A percentile compares a stretch with the other conserved stretches of the same genome.
phyloP scores from a whole-genome alignment of 92 coral and sea anemone species.

The Epizoanthus stellaris region DNA sequence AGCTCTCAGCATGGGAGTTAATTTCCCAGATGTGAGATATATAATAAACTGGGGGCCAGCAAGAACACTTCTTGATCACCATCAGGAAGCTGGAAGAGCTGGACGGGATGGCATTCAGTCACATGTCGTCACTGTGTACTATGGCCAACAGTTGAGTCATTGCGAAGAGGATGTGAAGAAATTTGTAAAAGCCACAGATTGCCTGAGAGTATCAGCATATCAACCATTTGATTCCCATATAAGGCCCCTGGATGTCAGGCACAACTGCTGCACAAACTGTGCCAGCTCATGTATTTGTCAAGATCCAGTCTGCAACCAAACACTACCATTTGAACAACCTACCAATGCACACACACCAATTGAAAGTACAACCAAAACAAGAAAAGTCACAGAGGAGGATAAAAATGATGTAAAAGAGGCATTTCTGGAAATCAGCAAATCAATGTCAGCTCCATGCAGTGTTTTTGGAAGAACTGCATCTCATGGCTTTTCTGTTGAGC shows the following conservation, averaged over 20 bases:
- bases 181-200: constrained; percentile 47
- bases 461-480: constrained; percentile 27
- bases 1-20: constrained; percentile 62
- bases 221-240: constrained; percentile 49
- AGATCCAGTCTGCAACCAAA: background rate
- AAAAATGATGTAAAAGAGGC: constrained; percentile 10
- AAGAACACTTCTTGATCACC: constrained; percentile 45
- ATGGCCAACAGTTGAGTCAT: constrained; percentile 39
- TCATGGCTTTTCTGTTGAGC: constrained; percentile 43
- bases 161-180: constrained; percentile 35
- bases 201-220: constrained; percentile 64
- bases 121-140: constrained; percentile 25
- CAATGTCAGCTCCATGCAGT: background rate
- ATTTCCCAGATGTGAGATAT: constrained; percentile 53
- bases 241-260: background rate
- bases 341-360: too few relatives aligned
- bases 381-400: constrained; percentile 11
- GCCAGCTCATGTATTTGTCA: background rate
- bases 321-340: constrained; percentile 13
- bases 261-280: background rate
- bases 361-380: background rate
- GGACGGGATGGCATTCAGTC: constrained; percentile 59
- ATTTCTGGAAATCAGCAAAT: constrained; percentile 17
- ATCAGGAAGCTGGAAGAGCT: constrained; percentile 66
- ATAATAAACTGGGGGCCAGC: constrained; percentile 50